A percentile compares a stretch with the other conserved stretches of the same genome.
Evolutionary conservation across 2,797 vertebrate genomes (phyloP).

Genomic region (Etheostoma nigrum): DNA sequence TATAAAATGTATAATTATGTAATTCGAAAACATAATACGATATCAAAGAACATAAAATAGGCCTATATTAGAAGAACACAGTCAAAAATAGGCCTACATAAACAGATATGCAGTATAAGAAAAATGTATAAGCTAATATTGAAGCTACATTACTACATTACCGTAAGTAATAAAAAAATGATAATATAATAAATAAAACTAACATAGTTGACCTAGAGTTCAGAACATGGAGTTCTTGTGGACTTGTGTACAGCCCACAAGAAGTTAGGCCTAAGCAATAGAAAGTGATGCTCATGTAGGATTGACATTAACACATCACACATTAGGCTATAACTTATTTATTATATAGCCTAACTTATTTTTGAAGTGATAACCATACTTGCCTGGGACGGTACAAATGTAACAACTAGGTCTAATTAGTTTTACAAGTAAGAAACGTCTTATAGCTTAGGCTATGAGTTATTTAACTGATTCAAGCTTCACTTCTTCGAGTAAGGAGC

Average conservation of each 20-base stretch:
- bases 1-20: not conserved
- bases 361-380: not conserved
- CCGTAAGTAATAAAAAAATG: no score
- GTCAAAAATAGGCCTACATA: no score
- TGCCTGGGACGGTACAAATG: not conserved
- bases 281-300: not conserved
- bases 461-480: not conserved
- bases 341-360: not conserved
- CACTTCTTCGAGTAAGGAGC: conserved; percentile 33
- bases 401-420: not conserved
- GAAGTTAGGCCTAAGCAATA: not conserved
- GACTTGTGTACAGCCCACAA: not conserved
- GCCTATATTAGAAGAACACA: not conserved
- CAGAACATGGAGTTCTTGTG: no score
- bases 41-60: not conserved
- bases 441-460: not conserved
- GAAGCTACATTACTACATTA: no score
- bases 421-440: not conserved
- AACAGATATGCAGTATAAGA: no score
- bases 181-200: no score
- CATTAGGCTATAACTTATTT: no score
- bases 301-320: not conserved
- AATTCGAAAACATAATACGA: not conserved
- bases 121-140: no score
- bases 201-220: no score